phyloP scores from a whole-genome alignment of 2,113 vertebrate genomes.

The Otolemur garnettii region DNA sequence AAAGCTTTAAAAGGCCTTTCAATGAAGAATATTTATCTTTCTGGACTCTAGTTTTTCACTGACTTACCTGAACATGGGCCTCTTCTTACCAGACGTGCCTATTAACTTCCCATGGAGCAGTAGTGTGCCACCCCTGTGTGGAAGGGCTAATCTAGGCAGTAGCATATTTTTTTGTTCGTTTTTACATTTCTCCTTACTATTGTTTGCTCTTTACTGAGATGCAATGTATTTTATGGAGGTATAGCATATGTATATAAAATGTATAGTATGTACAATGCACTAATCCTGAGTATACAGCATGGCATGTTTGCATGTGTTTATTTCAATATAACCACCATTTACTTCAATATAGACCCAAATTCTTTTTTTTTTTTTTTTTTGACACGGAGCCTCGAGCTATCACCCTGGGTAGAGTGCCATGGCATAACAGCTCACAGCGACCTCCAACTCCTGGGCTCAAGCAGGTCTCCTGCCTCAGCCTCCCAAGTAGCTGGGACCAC shows the following conservation, averaged over 20 bases:
- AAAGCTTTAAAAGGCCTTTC: neutral
- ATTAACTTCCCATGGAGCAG: neutral
- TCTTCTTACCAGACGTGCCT: no score
- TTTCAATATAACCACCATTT: neutral
- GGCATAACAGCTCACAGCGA: no score
- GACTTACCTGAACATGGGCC: neutral
- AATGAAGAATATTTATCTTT: neutral
- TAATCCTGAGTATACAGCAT: neutral
- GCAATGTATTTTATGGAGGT: neutral
- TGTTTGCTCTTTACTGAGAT: neutral
- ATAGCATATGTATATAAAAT: no score
- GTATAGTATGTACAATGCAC: neutral
- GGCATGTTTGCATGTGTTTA: neutral
- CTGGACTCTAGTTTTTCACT: neutral
- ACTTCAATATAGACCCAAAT: neutral
- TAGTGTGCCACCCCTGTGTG: neutral
- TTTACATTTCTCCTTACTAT: neutral
- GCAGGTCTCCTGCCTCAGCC: no score
- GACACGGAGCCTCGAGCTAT: no score
- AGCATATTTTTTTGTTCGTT: neutral
- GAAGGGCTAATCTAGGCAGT: neutral
- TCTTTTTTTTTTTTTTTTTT: no score
- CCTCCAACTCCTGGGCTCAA: no score
- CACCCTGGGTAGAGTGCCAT: no score
- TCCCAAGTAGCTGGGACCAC: no score